Evolutionary conservation across 2,888 invertebrate genomes (phyloP).

Genomic region (Synergus gifuensis): DNA sequence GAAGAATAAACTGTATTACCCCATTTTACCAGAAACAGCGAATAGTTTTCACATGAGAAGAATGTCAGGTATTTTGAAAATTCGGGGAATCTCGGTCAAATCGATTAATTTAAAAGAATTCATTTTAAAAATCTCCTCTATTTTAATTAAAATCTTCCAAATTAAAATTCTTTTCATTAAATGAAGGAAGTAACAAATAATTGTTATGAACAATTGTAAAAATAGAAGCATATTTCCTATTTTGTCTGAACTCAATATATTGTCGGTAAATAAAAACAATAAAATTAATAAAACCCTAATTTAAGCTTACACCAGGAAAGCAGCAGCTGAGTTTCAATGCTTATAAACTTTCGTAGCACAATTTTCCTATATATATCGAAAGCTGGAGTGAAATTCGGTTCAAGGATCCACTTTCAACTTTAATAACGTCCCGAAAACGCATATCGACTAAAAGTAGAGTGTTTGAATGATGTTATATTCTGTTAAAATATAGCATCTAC

Average conservation of each 20-base stretch:
- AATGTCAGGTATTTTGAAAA: constrained; percentile 1
- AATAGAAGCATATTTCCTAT: too few species aligned
- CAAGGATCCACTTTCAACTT: not conserved
- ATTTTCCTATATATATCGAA: not conserved
- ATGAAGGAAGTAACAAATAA: too few species aligned
- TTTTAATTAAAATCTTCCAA: too few species aligned
- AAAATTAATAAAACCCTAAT: not conserved
- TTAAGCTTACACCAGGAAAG: not conserved
- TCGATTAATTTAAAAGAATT: not conserved
- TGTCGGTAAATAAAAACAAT: not conserved
- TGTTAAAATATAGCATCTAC: not conserved
- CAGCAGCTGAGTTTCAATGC: not conserved
- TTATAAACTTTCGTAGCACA: not conserved
- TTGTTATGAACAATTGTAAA: too few species aligned
- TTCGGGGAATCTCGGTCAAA: not conserved
- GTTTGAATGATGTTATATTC: not conserved
- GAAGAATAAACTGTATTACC: constrained; percentile 21
- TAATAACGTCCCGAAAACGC: constrained; percentile 9
- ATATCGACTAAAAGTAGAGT: not conserved
- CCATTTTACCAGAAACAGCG: not conserved
- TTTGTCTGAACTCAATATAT: not conserved
- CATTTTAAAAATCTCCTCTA: not conserved
- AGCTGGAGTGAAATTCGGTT: not conserved
- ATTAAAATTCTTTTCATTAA: too few species aligned
- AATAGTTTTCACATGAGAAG: constrained; percentile 16